phyloP scores from a whole-genome alignment of 2,888 invertebrate genomes.

The Leptinotarsa haldemani region DNA sequence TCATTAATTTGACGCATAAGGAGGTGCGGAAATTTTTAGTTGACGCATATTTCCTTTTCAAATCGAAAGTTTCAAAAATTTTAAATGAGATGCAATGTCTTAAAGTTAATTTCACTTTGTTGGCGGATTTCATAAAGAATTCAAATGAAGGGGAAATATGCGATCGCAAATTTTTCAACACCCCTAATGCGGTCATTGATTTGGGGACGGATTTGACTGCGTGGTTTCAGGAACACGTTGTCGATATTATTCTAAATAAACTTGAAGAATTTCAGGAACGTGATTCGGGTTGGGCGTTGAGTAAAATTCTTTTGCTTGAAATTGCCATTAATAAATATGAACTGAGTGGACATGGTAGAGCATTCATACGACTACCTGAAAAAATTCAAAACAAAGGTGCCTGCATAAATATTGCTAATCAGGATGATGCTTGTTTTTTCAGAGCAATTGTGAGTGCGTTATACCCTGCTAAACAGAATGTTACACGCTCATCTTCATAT shows the following conservation, averaged over 20 bases:
- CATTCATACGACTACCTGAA: conserved; percentile 14
- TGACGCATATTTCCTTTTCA: conserved; percentile 24
- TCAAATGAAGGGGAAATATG: conserved; percentile 6
- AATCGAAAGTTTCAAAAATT: conserved; percentile 22
- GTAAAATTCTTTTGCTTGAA: conserved; percentile 15
- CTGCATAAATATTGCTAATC: background rate
- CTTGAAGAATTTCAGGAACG: conserved; percentile 23
- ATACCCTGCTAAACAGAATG: background rate
- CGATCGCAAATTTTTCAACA: conserved; percentile 29
- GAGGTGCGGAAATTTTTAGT: conserved; percentile 19
- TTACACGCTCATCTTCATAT: background rate
- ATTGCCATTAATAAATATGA: conserved; percentile 16
- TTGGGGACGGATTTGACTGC: conserved; percentile 26
- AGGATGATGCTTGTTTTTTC: background rate
- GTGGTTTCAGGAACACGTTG: conserved; percentile 25
- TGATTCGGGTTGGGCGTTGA: conserved; percentile 27
- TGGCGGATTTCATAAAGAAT: conserved; percentile 23
- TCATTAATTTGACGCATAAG: conserved; percentile 31
- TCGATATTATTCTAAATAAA: conserved; percentile 14
- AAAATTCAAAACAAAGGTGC: conserved; percentile 5
- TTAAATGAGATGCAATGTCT: conserved; percentile 19
- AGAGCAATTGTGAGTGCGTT: background rate
- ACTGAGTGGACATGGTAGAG: background rate
- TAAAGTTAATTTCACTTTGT: conserved; percentile 22
- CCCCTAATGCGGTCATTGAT: conserved; percentile 27